A percentile compares a stretch with the other conserved stretches of the same genome.
These are phyloP conservation scores for Platerodrilus igneus DNA, from an alignment of 2,888 invertebrate species.

Conservation along the genomic window DNA sequence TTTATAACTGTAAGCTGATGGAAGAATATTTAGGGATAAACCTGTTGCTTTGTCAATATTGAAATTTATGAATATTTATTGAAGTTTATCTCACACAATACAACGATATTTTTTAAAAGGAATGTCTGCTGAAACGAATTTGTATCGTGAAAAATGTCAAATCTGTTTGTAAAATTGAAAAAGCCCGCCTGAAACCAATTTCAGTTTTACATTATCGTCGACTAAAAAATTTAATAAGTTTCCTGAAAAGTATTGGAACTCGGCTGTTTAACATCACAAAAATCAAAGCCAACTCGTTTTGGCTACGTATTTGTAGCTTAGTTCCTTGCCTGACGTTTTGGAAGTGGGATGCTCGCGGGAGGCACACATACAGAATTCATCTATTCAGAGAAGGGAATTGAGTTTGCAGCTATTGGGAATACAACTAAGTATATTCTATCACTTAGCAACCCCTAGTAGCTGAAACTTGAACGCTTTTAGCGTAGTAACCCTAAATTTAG, in stretches of 20 bases:
- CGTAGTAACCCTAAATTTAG: conserved; percentile 23
- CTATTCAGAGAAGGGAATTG: conserved; percentile 25
- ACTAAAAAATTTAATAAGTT: conserved; percentile 20
- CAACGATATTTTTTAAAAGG: conserved; percentile 24
- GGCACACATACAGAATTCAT: conserved; percentile 25
- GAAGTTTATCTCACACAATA: conserved; percentile 23
- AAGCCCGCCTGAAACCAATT: conserved; percentile 16
- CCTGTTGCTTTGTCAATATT: conserved; percentile 28
- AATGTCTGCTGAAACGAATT: conserved; percentile 22
- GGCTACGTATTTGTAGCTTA: no score
- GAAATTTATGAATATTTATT: conserved; percentile 28
- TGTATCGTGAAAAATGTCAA: conserved; percentile 23
- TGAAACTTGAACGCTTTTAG: conserved; percentile 23
- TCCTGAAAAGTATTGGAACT: no score
- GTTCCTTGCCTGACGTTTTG: no score
- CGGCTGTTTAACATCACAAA: no score
- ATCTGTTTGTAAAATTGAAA: conserved; percentile 23
- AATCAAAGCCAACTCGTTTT: no score
- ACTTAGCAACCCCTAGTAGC: conserved; percentile 23
- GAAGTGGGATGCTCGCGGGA: conserved; percentile 21
- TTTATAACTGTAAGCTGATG: conserved; percentile 20
- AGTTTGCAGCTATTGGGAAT: conserved; percentile 24
- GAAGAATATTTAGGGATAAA: conserved; percentile 22
- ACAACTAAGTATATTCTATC: conserved; percentile 23
- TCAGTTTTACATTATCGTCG: conserved; percentile 8